These are phyloP conservation scores for Mantis religiosa DNA, from an alignment of 2,888 invertebrate genomes.

Conservation along the genomic window DNA sequence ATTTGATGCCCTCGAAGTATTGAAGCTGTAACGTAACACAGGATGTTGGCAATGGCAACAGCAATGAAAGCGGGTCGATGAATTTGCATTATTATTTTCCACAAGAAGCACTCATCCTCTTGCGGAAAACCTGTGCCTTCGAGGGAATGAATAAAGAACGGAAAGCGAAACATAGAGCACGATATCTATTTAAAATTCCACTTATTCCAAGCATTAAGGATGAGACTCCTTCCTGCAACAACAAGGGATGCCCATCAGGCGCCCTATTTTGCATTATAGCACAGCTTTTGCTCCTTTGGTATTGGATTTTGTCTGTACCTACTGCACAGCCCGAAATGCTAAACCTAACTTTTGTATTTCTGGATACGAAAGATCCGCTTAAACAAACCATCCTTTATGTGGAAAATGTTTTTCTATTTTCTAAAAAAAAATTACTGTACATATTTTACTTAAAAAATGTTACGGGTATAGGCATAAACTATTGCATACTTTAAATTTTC, in stretches of 20 bases:
- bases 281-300: too few species aligned
- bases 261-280: not conserved
- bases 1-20: too few species aligned
- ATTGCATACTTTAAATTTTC: too few species aligned
- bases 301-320: too few species aligned
- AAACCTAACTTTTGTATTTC: too few species aligned
- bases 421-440: too few species aligned
- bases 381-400: too few species aligned
- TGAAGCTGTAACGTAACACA: not conserved
- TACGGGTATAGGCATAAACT: too few species aligned
- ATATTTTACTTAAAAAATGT: too few species aligned
- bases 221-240: not conserved
- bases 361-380: too few species aligned
- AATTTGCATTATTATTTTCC: not conserved
- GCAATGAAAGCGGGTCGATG: not conserved
- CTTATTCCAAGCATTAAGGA: not conserved
- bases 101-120: not conserved
- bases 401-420: too few species aligned
- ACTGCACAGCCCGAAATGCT: too few species aligned
- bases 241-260: not conserved
- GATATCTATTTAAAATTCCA: constrained; percentile 13
- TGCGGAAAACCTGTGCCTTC: not conserved
- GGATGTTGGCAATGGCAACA: not conserved
- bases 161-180: not conserved
- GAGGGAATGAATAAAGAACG: not conserved